Conservation (phyloP, 2,797 vertebrate species). For the Dermochelys coriacea region DNA sequence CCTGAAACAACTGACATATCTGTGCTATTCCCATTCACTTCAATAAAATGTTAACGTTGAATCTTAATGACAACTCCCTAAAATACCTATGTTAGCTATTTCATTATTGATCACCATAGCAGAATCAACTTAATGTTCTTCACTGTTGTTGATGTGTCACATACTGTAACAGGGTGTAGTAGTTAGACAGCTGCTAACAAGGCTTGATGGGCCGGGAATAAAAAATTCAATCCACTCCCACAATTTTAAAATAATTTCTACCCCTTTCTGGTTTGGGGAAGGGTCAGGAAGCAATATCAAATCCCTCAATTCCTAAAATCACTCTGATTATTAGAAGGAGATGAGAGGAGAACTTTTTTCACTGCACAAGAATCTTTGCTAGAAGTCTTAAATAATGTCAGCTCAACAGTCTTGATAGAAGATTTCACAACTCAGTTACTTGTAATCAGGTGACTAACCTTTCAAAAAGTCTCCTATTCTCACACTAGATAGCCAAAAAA, state of each 20-base stretch:
- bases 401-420: not conserved
- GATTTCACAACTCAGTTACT: not conserved
- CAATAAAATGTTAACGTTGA: fast-evolving
- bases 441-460: fast-evolving
- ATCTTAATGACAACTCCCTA: not conserved
- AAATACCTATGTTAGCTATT: not conserved
- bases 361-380: not conserved
- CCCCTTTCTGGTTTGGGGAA: fast-evolving
- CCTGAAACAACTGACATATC: not conserved
- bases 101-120: not conserved
- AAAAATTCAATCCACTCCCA: not conserved
- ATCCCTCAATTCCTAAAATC: not conserved
- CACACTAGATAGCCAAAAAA: not conserved
- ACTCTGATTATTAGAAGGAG: not conserved
- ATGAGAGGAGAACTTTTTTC: not conserved
- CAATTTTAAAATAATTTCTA: not conserved
- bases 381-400: not conserved
- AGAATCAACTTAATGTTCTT: not conserved
- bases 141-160: not conserved
- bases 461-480: not conserved
- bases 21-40: fast-evolving
- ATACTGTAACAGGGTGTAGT: not conserved
- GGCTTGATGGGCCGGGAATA: not conserved
- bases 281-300: not conserved
- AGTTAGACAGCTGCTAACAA: not conserved